Evolutionary conservation across 2,797 vertebrate species (phyloP).

Genomic region (Cyprinella venusta): DNA sequence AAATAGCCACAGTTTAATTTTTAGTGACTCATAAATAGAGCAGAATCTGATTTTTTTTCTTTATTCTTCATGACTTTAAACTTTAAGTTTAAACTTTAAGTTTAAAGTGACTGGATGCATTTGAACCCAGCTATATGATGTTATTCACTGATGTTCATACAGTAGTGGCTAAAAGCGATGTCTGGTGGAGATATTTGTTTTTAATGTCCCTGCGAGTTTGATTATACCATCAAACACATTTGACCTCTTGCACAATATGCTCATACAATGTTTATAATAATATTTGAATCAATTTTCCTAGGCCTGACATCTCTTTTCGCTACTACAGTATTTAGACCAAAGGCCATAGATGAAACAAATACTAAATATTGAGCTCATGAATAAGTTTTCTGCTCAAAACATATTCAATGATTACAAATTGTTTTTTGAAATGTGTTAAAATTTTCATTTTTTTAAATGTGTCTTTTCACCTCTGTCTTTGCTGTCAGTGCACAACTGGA

Average conservation of each 20-base stretch:
- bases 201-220: too few species aligned
- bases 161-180: not conserved
- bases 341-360: not conserved
- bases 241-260: not conserved
- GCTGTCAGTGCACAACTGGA: conserved; percentile 96
- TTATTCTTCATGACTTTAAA: not conserved
- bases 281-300: not conserved
- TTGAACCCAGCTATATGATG: not conserved
- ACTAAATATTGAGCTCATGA: not conserved
- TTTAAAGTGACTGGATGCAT: not conserved
- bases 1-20: not conserved
- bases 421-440: not conserved
- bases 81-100: not conserved
- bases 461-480: conserved; percentile 22
- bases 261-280: not conserved
- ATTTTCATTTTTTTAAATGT: not conserved
- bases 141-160: not conserved
- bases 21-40: not conserved
- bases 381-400: not conserved
- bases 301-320: not conserved
- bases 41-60: not conserved
- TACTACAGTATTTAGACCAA: not conserved
- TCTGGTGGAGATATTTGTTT: too few species aligned
- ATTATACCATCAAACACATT: too few species aligned
- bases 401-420: not conserved